Evolutionary conservation across 2,113 vertebrate genomes (phyloP).

Genomic region (Eudorcas thomsonii): DNA sequence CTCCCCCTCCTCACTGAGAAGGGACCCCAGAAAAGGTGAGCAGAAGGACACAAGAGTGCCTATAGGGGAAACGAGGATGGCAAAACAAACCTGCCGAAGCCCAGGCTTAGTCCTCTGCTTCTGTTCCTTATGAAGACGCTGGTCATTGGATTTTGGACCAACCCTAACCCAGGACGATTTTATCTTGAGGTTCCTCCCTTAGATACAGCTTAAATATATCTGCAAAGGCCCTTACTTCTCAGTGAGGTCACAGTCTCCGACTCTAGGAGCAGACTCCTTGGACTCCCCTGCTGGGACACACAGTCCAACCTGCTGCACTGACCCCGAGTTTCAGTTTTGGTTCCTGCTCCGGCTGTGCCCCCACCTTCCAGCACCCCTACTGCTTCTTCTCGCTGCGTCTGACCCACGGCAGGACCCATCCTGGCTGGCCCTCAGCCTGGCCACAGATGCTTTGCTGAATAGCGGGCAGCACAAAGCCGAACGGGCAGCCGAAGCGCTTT

Average conservation of each 20-base stretch:
- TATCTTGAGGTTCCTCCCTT: background rate
- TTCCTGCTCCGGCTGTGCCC: background rate
- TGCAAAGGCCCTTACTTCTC: background rate
- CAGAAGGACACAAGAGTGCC: rapidly evolving
- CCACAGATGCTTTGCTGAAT: background rate
- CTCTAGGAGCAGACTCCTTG: background rate
- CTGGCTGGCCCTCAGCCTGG: background rate
- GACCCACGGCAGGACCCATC: background rate
- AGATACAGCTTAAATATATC: too few species aligned
- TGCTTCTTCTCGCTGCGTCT: too few species aligned
- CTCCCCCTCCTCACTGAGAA: background rate
- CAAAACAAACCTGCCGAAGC: background rate
- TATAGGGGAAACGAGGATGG: rapidly evolving
- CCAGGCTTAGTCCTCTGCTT: background rate
- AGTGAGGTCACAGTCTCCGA: background rate
- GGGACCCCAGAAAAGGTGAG: background rate
- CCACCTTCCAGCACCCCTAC: rapidly evolving
- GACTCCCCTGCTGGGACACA: background rate
- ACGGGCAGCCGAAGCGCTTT: rapidly evolving
- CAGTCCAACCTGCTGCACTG: background rate
- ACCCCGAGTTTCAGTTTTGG: background rate
- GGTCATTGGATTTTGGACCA: too few species aligned
- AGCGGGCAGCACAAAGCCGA: rapidly evolving
- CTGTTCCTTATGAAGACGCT: background rate
- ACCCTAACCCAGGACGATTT: background rate